phyloP scores from a whole-genome alignment of 1,140 invertebrate genomes.

The Paralvinella palmiformis region DNA sequence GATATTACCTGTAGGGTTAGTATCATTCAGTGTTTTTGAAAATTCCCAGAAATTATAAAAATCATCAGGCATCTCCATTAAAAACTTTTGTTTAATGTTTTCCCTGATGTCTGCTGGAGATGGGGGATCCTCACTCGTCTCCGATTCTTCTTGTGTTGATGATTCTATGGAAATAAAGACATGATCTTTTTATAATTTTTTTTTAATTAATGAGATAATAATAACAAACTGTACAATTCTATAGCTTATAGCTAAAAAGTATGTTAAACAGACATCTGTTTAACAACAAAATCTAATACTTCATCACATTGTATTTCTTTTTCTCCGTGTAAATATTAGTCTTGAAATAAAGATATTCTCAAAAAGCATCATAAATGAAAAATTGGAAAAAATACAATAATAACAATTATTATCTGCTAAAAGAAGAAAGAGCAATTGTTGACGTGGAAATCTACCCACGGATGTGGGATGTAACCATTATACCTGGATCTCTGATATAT shows the following conservation, averaged over 20 bases:
- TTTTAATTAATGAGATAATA: not conserved
- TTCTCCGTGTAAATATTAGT: too few species aligned
- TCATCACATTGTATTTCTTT: too few species aligned
- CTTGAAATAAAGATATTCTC: too few species aligned
- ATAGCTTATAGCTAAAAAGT: not conserved
- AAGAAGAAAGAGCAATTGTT: too few species aligned
- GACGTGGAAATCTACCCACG: too few species aligned
- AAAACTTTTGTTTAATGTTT: conserved; percentile 67
- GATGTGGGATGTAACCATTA: too few species aligned
- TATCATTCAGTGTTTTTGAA: conserved; percentile 60
- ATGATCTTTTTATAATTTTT: not conserved
- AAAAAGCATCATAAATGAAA: too few species aligned
- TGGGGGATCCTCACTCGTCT: not conserved
- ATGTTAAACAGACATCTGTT: not conserved
- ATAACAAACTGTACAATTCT: not conserved
- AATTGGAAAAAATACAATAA: too few species aligned
- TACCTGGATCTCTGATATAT: not conserved
- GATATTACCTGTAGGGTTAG: conserved; percentile 55
- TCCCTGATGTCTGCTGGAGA: conserved; percentile 36
- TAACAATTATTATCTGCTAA: too few species aligned
- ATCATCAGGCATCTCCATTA: conserved; percentile 81
- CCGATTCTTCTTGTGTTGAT: not conserved
- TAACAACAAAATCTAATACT: too few species aligned
- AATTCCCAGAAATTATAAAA: conserved; percentile 82
- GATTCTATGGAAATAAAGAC: not conserved